A percentile compares a stretch with the other conserved stretches of the same genome.
phyloP scores from a whole-genome alignment of 2,113 vertebrate genomes.

The Alosa alosa region DNA sequence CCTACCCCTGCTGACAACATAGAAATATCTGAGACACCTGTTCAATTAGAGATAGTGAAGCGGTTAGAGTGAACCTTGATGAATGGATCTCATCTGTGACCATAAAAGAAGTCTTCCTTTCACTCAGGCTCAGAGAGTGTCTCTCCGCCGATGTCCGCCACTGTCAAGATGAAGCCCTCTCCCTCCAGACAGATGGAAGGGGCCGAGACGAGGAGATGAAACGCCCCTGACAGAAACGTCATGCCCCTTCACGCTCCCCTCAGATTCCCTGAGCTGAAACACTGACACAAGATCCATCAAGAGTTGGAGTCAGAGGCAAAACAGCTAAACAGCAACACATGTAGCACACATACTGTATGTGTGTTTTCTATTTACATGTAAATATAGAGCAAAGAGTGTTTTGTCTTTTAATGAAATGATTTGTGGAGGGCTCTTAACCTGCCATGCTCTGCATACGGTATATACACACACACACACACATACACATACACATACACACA shows the following conservation, averaged over 20 bases:
- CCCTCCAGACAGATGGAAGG: neutral
- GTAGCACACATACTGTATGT: neutral
- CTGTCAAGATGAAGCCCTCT: neutral
- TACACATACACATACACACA: neutral
- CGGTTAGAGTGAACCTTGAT: neutral
- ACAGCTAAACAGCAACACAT: neutral
- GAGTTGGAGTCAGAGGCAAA: neutral
- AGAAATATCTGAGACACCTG: neutral
- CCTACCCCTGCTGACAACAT: neutral
- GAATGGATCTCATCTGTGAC: neutral
- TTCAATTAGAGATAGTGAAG: neutral
- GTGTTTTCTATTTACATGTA: no score
- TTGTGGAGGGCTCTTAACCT: no score
- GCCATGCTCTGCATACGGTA: no score
- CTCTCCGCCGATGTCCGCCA: neutral
- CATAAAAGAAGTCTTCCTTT: neutral
- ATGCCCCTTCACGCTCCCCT: no score
- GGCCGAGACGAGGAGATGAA: neutral
- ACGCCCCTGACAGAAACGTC: neutral
- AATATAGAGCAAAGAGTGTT: no score
- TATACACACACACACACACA: no score
- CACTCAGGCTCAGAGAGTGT: neutral
- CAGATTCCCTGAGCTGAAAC: no score
- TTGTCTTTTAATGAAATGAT: no score
- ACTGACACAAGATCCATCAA: neutral